These are phyloP conservation scores for Corythornis leucogaster DNA, from an alignment of 2,797 vertebrate species.

Conservation along the genomic window DNA sequence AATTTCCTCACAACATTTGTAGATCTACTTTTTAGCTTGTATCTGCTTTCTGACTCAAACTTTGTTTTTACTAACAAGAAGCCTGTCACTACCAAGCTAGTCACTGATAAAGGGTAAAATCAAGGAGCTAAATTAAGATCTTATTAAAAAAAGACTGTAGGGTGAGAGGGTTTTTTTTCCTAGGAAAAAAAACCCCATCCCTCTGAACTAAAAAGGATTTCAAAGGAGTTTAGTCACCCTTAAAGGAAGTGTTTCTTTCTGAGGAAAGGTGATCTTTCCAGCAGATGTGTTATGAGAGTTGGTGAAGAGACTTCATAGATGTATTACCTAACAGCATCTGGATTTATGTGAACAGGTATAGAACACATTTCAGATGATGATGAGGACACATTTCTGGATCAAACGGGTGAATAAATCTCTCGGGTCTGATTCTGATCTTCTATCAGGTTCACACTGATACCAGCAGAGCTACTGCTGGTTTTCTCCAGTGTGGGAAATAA, in stretches of 20 bases:
- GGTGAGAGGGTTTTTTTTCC: neutral
- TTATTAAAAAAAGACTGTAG: neutral
- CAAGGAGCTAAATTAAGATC: neutral
- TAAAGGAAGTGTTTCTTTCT: slow-evolving; percentile 13
- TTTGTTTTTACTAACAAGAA: neutral
- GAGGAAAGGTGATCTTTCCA: slow-evolving; percentile 52
- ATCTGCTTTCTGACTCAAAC: neutral
- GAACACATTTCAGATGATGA: slow-evolving; percentile 15
- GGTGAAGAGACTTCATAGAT: slow-evolving; percentile 23
- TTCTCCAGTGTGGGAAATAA: neutral
- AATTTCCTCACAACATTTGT: neutral
- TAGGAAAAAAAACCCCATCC: neutral
- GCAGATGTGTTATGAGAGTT: neutral
- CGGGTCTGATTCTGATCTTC: neutral
- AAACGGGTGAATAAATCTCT: neutral
- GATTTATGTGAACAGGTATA: slow-evolving; percentile 6
- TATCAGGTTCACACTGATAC: neutral
- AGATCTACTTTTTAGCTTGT: neutral
- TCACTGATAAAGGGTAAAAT: neutral
- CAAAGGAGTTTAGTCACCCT: slow-evolving; percentile 28
- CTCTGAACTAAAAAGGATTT: slow-evolving; percentile 33
- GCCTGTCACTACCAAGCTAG: neutral
- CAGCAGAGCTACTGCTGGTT: neutral
- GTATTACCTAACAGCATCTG: slow-evolving; percentile 8
- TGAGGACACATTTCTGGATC: neutral